phyloP scores from a whole-genome alignment of 2,113 vertebrate genomes.

The Ceuthmochares aereus region DNA sequence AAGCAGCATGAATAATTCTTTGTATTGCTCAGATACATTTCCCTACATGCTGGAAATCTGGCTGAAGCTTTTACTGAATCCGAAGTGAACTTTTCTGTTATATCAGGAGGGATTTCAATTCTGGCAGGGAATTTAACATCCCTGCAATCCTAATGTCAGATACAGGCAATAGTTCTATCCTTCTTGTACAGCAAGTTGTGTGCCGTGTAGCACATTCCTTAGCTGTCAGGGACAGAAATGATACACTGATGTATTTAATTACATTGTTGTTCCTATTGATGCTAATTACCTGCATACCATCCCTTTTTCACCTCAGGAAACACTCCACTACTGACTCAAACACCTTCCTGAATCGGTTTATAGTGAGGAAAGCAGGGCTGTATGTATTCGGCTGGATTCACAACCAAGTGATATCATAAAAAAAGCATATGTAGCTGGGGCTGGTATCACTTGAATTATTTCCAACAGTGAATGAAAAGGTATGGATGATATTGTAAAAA shows the following conservation, averaged over 20 bases:
- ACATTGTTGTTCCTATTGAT: neutral
- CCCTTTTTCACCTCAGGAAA: neutral
- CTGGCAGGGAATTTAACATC: neutral
- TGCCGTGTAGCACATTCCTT: neutral
- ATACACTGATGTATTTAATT: neutral
- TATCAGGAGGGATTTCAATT: neutral
- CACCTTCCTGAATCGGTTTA: neutral
- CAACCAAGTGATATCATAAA: neutral
- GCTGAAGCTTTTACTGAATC: neutral
- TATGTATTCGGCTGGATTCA: neutral
- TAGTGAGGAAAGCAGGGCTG: neutral
- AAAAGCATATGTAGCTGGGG: neutral
- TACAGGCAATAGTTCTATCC: neutral
- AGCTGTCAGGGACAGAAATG: neutral
- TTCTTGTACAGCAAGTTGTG: fast-evolving
- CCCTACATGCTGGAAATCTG: neutral
- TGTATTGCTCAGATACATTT: neutral
- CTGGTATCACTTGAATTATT: neutral
- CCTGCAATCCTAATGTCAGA: neutral
- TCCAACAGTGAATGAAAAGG: neutral
- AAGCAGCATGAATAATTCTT: neutral
- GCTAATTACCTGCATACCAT: neutral
- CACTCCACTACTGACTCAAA: neutral
- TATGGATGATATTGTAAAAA: neutral
- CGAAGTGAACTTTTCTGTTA: neutral